A percentile compares a stretch with the other conserved stretches of the same genome.
phyloP scores from a whole-genome alignment of 2,888 invertebrate genomes.

The Eulithis prunata region DNA sequence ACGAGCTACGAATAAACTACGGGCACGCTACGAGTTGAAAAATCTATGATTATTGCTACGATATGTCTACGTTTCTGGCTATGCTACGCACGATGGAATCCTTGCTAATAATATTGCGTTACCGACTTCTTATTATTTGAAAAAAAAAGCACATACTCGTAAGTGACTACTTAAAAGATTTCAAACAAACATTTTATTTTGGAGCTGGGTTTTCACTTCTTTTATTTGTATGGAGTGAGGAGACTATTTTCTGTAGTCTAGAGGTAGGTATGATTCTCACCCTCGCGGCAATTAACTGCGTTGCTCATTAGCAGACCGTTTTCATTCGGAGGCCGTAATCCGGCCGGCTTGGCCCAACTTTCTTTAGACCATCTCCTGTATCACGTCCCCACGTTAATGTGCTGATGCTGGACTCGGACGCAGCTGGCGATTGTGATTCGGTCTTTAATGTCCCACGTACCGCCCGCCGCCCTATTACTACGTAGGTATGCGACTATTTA shows the following conservation, averaged over 20 bases:
- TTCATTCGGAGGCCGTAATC: constrained; percentile 74
- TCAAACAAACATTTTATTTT: neutral
- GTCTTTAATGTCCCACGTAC: constrained; percentile 50
- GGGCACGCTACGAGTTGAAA: constrained; percentile 1
- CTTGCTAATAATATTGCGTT: no score
- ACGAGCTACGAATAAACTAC: constrained; percentile 14
- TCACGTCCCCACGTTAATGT: constrained; percentile 58
- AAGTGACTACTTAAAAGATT: neutral
- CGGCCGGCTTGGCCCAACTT: constrained; percentile 58
- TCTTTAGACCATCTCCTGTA: constrained; percentile 67
- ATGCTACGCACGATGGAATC: neutral
- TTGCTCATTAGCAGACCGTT: constrained; percentile 78
- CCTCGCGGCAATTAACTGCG: constrained; percentile 72
- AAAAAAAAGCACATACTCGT: neutral
- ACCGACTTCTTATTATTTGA: no score
- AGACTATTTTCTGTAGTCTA: constrained; percentile 12
- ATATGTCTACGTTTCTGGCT: constrained; percentile 1
- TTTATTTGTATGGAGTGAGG: constrained; percentile 11
- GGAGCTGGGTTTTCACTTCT: neutral
- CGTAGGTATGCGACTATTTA: constrained; percentile 49
- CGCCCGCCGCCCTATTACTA: constrained; percentile 52
- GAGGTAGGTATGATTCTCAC: constrained; percentile 40
- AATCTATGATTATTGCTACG: constrained; percentile 2
- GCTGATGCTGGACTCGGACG: constrained; percentile 57
- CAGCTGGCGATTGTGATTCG: constrained; percentile 57